Conservation (phyloP, 2,888 invertebrate species). For the Gordius sp. region DNA sequence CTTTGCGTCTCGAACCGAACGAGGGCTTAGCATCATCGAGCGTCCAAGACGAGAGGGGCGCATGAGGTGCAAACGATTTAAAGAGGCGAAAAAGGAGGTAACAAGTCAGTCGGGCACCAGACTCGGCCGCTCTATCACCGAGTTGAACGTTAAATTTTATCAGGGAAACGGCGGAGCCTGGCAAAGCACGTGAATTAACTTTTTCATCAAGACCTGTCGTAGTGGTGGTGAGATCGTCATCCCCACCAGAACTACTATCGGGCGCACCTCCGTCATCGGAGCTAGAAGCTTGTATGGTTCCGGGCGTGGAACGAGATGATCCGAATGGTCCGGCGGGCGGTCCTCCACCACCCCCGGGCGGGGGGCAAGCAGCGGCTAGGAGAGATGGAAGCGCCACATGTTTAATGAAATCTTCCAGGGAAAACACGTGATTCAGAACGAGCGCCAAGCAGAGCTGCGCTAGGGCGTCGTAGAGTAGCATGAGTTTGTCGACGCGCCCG, state of each 20-base stretch:
- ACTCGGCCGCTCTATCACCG: neutral
- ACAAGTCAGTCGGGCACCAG: constrained; percentile 13
- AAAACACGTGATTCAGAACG: neutral
- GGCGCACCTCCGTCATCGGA: no score
- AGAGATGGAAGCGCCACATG: constrained; percentile 13
- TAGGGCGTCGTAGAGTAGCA: neutral
- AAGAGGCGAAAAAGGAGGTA: constrained; percentile 11
- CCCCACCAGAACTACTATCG: no score
- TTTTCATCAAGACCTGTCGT: no score
- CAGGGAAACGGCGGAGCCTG: no score
- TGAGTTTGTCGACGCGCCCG: neutral
- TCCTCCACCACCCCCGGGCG: neutral
- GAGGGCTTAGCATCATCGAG: neutral
- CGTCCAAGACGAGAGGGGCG: neutral
- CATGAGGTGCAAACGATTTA: constrained; percentile 1
- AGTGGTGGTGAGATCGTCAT: no score
- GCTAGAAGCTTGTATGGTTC: no score
- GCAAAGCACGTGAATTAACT: no score
- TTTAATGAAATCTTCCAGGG: constrained; percentile 13
- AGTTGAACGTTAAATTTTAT: constrained; percentile 1
- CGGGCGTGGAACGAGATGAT: no score
- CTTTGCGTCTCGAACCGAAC: neutral
- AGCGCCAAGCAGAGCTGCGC: neutral
- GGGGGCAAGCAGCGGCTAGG: constrained; percentile 13
- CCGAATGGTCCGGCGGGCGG: constrained; percentile 12